A percentile compares a stretch with the other conserved stretches of the same genome.
Conservation (phyloP, 1,140 invertebrate genomes). For the Plutomurus gul region DNA sequence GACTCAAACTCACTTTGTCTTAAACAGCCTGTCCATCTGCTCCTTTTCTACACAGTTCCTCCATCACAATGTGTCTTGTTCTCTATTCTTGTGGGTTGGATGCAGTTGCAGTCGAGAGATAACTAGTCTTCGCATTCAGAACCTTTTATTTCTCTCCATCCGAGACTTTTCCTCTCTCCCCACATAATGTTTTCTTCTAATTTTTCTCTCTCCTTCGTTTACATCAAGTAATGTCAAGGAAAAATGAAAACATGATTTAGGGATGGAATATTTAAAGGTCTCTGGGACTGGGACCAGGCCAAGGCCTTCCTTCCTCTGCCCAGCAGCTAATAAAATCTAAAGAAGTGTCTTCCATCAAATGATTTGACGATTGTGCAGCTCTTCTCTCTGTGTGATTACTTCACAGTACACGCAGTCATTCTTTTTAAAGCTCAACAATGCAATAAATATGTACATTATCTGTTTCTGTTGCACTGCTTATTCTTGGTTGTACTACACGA, state of each 20-base stretch:
- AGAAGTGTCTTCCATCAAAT: too few relatives aligned
- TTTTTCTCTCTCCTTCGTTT: neutral
- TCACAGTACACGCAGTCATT: too few relatives aligned
- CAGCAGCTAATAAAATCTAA: neutral
- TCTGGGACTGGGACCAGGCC: neutral
- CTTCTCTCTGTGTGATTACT: too few relatives aligned
- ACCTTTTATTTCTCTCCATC: neutral
- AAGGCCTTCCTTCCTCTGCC: neutral
- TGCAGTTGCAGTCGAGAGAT: neutral
- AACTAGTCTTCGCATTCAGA: neutral
- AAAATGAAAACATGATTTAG: slow-evolving; percentile 12
- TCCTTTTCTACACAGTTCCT: slow-evolving; percentile 8
- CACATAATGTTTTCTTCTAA: neutral
- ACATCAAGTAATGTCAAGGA: neutral
- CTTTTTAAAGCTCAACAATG: too few relatives aligned
- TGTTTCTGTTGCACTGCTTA: too few relatives aligned
- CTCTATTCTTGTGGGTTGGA: neutral
- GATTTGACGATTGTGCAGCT: too few relatives aligned
- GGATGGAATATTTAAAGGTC: neutral
- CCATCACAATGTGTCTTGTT: neutral
- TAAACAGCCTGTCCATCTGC: slow-evolving; percentile 22
- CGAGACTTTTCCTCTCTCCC: neutral
- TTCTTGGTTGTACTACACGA: too few relatives aligned
- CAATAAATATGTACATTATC: too few relatives aligned
- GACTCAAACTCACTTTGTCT: slow-evolving; percentile 14